These are phyloP conservation scores for Endomychus coccineus DNA, from an alignment of 2,888 invertebrate species.

Conservation along the genomic window DNA sequence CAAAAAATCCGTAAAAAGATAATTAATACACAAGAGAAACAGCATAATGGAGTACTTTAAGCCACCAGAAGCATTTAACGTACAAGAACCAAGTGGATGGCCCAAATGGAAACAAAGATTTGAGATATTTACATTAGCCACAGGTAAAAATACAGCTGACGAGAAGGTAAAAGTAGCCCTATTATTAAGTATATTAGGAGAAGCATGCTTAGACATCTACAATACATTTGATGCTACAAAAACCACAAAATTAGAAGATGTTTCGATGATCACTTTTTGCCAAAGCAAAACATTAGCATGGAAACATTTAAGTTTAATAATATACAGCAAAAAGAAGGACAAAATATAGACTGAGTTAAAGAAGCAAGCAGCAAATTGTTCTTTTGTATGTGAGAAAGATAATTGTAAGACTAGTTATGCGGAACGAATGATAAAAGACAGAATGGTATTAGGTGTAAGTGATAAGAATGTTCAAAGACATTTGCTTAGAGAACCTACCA, in stretches of 20 bases:
- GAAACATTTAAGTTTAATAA: constrained; percentile 5
- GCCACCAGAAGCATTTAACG: too few species aligned
- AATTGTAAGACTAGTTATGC: not conserved
- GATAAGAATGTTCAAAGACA: constrained; percentile 4
- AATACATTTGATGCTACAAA: too few species aligned
- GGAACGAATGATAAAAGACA: constrained; percentile 4
- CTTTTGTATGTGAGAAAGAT: not conserved
- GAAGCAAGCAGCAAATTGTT: constrained; percentile 2
- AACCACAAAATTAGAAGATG: not conserved
- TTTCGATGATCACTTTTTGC: constrained; percentile 1
- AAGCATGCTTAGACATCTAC: too few species aligned
- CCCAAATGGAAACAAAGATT: too few species aligned
- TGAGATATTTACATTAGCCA: too few species aligned
- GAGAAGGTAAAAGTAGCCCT: too few species aligned
- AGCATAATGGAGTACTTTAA: too few species aligned
- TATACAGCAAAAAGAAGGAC: constrained; percentile 1
- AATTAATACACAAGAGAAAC: too few species aligned
- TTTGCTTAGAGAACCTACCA: not conserved
- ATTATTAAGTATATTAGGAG: too few species aligned
- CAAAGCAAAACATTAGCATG: constrained; percentile 1
- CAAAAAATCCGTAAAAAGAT: too few species aligned
- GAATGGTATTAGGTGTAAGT: constrained; percentile 2
- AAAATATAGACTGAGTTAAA: constrained; percentile 3
- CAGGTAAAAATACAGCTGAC: too few species aligned
- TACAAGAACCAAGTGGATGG: too few species aligned